Percentiles rank a stretch among this genome's conserved stretches.
Conservation (phyloP, 2,113 vertebrate species). For the Thomomys bottae region DNA sequence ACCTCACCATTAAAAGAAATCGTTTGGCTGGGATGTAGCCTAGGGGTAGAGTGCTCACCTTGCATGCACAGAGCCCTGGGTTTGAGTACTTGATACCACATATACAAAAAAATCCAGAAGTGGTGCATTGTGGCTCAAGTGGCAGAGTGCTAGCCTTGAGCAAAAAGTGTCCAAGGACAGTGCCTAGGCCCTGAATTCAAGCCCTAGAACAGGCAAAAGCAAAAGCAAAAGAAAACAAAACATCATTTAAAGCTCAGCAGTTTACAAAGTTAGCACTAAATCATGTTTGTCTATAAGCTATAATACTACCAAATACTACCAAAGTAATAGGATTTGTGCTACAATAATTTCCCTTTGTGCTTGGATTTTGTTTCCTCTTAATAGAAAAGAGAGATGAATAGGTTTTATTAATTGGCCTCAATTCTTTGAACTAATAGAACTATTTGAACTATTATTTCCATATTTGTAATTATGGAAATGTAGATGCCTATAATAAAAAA, state of each 20-base stretch:
- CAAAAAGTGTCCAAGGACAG: too few species aligned
- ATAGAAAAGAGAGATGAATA: constrained; percentile 65
- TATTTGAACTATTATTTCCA: constrained; percentile 70
- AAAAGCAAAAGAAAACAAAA: too few species aligned
- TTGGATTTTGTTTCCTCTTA: constrained; percentile 72
- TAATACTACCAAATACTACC: constrained; percentile 65
- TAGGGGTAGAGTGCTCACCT: too few species aligned
- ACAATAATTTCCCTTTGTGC: constrained; percentile 67
- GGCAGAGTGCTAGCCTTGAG: too few species aligned
- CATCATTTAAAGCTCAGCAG: background rate
- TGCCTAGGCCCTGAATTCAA: too few species aligned
- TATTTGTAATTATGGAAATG: constrained; percentile 74
- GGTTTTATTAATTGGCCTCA: constrained; percentile 71
- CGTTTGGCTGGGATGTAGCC: too few species aligned
- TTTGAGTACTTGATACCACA: too few species aligned
- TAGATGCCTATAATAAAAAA: constrained; percentile 67
- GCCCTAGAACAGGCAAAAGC: too few species aligned
- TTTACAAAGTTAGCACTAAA: constrained; percentile 29
- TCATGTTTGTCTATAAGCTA: constrained; percentile 71
- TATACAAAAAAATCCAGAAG: too few species aligned
- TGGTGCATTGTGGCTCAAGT: too few species aligned
- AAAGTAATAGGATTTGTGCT: constrained; percentile 72
- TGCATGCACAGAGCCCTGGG: too few species aligned
- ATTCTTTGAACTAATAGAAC: constrained; percentile 69
- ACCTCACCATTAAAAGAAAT: constrained; percentile 22